These are phyloP conservation scores for Teleopsis dalmanni DNA, from an alignment of 1,140 invertebrate species.

Conservation along the genomic window DNA sequence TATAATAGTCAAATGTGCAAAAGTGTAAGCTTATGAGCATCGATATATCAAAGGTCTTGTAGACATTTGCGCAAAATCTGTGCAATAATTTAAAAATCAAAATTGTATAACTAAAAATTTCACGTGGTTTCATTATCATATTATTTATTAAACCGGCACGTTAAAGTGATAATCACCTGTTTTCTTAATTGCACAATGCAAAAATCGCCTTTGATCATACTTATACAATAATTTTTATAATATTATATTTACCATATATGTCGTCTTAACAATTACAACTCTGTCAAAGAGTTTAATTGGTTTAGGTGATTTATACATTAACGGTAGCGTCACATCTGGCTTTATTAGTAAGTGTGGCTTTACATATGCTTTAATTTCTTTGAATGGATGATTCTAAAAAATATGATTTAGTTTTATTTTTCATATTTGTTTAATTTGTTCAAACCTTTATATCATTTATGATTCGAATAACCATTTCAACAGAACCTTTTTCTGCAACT, in stretches of 20 bases:
- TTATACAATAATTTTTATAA: not conserved
- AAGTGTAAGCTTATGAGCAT: too few species aligned
- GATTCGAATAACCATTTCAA: conserved; percentile 54
- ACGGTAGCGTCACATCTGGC: conserved; percentile 45
- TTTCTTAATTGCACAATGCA: too few species aligned
- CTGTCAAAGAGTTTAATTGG: conserved; percentile 75
- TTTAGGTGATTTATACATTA: conserved; percentile 28
- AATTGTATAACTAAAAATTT: too few species aligned
- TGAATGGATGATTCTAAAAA: conserved; percentile 37
- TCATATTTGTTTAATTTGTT: conserved; percentile 8
- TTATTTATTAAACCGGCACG: too few species aligned
- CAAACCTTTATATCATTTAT: conserved; percentile 48
- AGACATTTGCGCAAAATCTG: too few species aligned
- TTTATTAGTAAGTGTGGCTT: conserved; percentile 71
- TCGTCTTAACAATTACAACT: conserved; percentile 66
- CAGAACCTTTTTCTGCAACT: conserved; percentile 60
- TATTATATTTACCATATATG: conserved; percentile 52
- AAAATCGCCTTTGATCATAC: too few species aligned
- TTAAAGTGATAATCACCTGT: too few species aligned
- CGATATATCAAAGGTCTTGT: too few species aligned
- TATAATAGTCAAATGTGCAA: too few species aligned
- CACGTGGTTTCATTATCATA: too few species aligned
- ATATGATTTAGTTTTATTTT: not conserved
- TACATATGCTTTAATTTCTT: conserved; percentile 62
- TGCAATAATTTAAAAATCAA: too few species aligned